A percentile compares a stretch with the other conserved stretches of the same genome.
Evolutionary conservation across 2,888 invertebrate species (phyloP).

Genomic region (Dioctria rufipes): DNA sequence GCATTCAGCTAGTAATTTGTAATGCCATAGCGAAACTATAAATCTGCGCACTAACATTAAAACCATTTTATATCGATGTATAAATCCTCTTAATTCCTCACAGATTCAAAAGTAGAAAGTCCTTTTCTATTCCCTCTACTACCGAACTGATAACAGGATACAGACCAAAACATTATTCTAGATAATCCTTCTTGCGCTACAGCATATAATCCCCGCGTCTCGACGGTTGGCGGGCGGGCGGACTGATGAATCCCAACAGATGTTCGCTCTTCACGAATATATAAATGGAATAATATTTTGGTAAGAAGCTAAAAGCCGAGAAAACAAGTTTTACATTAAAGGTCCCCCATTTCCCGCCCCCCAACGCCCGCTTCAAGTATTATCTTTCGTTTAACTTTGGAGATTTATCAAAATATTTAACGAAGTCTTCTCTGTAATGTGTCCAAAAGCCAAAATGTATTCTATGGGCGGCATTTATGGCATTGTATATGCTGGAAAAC

Average conservation of each 20-base stretch:
- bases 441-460: slow-evolving; percentile 4
- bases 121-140: not conserved
- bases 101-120: too few relatives aligned
- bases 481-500: slow-evolving; percentile 1
- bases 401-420: slow-evolving; percentile 47
- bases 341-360: not conserved
- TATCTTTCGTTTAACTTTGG: slow-evolving; percentile 37
- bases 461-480: not conserved
- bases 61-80: too few relatives aligned
- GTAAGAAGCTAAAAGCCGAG: slow-evolving; percentile 30
- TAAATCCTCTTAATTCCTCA: too few relatives aligned
- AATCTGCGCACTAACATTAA: too few relatives aligned
- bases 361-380: not conserved
- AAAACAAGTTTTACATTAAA: slow-evolving; percentile 39
- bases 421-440: not conserved
- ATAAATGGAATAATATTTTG: slow-evolving; percentile 35
- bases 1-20: too few relatives aligned
- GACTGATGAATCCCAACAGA: not conserved
- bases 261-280: slow-evolving; percentile 13
- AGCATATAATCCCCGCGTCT: not conserved
- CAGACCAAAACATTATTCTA: slow-evolving; percentile 12
- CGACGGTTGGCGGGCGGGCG: too few relatives aligned
- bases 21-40: too few relatives aligned
- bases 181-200: slow-evolving; percentile 2
- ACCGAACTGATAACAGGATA: slow-evolving; percentile 8